Percentiles rank a stretch among this genome's conserved stretches.
These are phyloP conservation scores for Bubalus kerabau DNA, from an alignment of 2,113 vertebrate species.

Conservation along the genomic window DNA sequence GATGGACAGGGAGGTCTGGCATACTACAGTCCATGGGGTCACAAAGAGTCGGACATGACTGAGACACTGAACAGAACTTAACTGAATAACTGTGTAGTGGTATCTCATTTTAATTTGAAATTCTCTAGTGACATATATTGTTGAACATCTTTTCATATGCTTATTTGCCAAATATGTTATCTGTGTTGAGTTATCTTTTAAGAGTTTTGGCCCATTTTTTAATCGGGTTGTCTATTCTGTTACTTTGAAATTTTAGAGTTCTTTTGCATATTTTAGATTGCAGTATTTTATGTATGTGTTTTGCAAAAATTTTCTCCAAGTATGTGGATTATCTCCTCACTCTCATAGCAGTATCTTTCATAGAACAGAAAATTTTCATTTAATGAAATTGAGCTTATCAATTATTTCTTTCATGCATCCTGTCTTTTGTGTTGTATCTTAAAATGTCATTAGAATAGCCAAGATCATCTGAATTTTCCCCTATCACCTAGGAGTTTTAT, in stretches of 20 bases:
- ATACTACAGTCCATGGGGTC: not conserved
- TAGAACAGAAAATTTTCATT: not conserved
- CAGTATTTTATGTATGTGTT: not conserved
- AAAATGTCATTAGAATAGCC: not conserved
- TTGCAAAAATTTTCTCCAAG: not conserved
- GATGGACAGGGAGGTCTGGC: not conserved
- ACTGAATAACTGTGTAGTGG: not conserved
- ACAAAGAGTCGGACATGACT: not conserved
- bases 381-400: not conserved
- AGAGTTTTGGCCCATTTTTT: not conserved
- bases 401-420: not conserved
- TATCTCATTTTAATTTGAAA: not conserved
- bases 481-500: not conserved
- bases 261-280: not conserved
- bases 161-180: not conserved
- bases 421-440: not conserved
- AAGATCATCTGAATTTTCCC: not conserved
- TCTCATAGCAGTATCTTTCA: not conserved
- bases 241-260: not conserved
- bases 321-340: not conserved
- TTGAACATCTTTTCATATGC: not conserved
- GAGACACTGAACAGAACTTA: not conserved
- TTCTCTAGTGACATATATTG: not conserved
- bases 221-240: not conserved
- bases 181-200: not conserved